Evolutionary conservation across 2,113 vertebrate species (phyloP).

Genomic region (Muntiacus muntjak): DNA sequence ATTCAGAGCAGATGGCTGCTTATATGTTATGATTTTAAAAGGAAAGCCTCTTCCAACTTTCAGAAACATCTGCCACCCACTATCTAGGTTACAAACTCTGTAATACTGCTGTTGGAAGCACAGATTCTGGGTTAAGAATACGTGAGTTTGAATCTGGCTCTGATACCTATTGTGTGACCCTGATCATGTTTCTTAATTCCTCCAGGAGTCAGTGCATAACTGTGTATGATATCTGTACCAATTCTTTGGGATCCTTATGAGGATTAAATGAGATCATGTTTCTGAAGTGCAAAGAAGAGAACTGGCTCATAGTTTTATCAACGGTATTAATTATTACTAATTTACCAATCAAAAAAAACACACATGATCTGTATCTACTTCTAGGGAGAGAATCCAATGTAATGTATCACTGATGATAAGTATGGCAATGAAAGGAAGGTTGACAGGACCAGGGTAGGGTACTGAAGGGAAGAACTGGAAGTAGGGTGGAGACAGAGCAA

Average conservation of each 20-base stretch:
- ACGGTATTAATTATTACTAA: background rate
- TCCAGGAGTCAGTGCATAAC: background rate
- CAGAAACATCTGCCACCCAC: constrained; percentile 46
- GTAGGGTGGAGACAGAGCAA: background rate
- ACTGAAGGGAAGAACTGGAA: background rate
- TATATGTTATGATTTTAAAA: constrained; percentile 57
- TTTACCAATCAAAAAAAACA: background rate
- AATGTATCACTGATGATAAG: background rate
- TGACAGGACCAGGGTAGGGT: background rate
- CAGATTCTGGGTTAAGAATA: constrained; percentile 30
- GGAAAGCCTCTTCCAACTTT: constrained; percentile 48
- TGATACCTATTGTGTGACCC: background rate
- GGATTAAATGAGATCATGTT: background rate
- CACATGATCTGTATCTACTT: background rate
- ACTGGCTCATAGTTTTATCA: background rate
- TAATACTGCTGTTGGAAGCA: constrained; percentile 10
- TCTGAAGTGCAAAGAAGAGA: constrained; percentile 9
- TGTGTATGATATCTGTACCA: background rate
- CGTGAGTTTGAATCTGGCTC: background rate
- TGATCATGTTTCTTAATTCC: background rate
- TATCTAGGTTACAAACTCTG: constrained; percentile 55
- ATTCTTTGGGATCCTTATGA: background rate
- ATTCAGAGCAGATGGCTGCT: constrained; percentile 64
- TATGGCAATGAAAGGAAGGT: background rate
- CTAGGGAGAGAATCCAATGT: background rate